Evolutionary conservation across 2,888 invertebrate species (phyloP).

Genomic region (Spilarctia lutea): DNA sequence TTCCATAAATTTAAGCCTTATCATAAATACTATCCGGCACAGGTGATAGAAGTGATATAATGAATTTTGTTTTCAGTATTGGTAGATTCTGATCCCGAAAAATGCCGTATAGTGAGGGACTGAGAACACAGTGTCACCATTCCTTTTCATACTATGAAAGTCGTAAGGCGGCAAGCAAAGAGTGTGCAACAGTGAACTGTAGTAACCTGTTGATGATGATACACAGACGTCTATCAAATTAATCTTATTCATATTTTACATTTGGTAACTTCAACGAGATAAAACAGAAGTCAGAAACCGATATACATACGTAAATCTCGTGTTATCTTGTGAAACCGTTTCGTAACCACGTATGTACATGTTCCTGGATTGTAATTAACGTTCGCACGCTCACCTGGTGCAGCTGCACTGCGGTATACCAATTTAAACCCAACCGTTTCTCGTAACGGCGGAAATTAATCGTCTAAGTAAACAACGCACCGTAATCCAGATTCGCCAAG

Average conservation of each 20-base stretch:
- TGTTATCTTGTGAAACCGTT: slow-evolving; percentile 28
- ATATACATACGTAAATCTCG: slow-evolving; percentile 33
- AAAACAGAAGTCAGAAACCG: slow-evolving; percentile 16
- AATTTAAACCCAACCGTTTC: slow-evolving; percentile 25
- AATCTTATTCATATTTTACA: background rate
- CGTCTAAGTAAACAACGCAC: slow-evolving; percentile 32
- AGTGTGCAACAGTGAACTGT: no score
- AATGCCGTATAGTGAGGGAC: no score
- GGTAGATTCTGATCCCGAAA: background rate
- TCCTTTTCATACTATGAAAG: no score
- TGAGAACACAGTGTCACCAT: no score
- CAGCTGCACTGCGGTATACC: slow-evolving; percentile 15
- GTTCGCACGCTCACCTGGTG: slow-evolving; percentile 28
- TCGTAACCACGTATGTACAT: slow-evolving; percentile 9
- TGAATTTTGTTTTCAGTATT: background rate
- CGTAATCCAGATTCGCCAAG: background rate
- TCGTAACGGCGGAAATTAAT: slow-evolving; percentile 33
- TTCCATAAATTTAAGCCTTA: background rate
- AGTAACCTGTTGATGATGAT: background rate
- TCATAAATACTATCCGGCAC: background rate
- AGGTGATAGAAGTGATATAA: background rate
- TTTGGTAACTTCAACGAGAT: background rate
- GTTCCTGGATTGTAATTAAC: slow-evolving; percentile 38
- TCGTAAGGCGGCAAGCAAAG: no score
- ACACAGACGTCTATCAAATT: background rate